Evolutionary conservation across 2,113 vertebrate genomes (phyloP), one percentile per base, ranked within the genome.

Genomic region (Pycnonotus jocosus): DNA sequence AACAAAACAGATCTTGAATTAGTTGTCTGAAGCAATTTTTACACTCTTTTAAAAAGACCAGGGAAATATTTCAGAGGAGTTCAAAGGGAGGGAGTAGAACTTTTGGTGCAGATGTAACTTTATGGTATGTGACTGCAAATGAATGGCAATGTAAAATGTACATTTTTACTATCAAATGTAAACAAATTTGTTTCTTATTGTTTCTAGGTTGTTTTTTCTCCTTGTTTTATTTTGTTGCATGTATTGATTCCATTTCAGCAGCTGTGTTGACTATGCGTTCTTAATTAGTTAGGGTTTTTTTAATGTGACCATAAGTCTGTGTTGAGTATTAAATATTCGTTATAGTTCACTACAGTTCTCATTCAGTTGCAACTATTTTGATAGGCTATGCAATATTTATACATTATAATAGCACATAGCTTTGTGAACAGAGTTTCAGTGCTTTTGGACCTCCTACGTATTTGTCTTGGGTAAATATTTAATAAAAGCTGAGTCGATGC

Each of bases 51-150:
- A 74, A 95, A 96, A 96, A 86, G 47, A 88, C 60, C 19, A 81
- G 76, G 80, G 60, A 93, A 95, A 84, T 42, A 78, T 95, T 97
- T 94, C 56, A 88, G 93, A 96, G 15, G 51, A 94, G 80, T 94
- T 94, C 88, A 96, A 95, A 96, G 60, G 38, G 31, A 87, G 70
- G 53, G 73, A 90, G 48, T 81, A 93, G 60, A 93, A 94, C 82
- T 92, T 90, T 90, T 84, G 76, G 73, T 88, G 80, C 95, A 95
- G 76, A 96, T 95, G 90, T 93, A 88, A 84, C 69, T 96, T 90
- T 88, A 90, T 88, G 64, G 77, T 68, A 90, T 28, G 25, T 50
- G 76, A 57, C 30, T 88, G 45, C 51, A 83, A 90, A 71, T 56
- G 40, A 66, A 78, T 56, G 42, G 64, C 64, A 86, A 64, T 0